These are phyloP conservation scores for Agapornis canus DNA, from an alignment of 2,797 vertebrate species.

Conservation along the genomic window DNA sequence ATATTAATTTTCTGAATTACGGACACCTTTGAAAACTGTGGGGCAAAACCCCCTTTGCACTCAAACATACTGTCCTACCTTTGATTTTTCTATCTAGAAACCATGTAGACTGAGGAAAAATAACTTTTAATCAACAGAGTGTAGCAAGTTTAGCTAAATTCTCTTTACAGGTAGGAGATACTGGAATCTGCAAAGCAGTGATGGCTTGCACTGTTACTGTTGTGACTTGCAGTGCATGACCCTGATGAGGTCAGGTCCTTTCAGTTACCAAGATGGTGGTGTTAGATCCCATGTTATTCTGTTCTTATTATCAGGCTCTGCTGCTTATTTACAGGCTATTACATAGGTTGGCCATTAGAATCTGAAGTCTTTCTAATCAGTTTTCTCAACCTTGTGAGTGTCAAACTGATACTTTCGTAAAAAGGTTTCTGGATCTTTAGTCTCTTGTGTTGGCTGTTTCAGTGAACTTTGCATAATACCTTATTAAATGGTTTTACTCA, in stretches of 20 bases:
- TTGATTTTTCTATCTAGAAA: neutral
- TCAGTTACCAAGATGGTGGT: slow-evolving; percentile 6
- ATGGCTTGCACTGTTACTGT: neutral
- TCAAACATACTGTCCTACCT: neutral
- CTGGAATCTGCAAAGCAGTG: neutral
- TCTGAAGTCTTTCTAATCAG: neutral
- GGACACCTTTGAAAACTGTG: neutral
- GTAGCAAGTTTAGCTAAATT: neutral
- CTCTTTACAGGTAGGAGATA: neutral
- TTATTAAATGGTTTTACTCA: slow-evolving; percentile 54
- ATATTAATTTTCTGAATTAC: neutral
- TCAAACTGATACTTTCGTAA: slow-evolving; percentile 3
- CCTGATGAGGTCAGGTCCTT: neutral
- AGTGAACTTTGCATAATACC: slow-evolving; percentile 30
- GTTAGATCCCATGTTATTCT: neutral
- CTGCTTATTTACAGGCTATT: neutral
- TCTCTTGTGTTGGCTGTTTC: neutral
- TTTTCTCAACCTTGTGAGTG: neutral
- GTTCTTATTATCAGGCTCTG: neutral
- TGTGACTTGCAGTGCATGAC: neutral
- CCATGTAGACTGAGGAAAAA: neutral
- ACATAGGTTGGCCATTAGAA: neutral
- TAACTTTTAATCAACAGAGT: neutral
- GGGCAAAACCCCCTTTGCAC: neutral
- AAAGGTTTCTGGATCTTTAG: neutral